Evolutionary conservation across 2,797 vertebrate species (phyloP).

Genomic region (Crenichthys baileyi): DNA sequence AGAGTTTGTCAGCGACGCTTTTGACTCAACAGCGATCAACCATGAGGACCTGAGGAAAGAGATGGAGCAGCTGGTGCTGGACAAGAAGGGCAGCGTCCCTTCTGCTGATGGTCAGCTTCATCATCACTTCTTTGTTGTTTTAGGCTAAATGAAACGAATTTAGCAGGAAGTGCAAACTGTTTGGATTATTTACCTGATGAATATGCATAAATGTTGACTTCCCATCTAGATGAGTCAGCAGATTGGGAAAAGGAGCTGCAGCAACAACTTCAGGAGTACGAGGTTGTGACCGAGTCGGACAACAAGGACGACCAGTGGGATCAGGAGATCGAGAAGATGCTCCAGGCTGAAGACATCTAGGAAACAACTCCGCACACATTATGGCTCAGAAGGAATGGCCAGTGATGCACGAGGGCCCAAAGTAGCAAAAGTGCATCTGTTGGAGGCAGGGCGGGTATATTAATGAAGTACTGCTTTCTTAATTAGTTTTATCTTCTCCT

Average conservation of each 20-base stretch:
- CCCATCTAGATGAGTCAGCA: constrained; percentile 77
- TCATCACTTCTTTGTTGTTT: not conserved
- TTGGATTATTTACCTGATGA: not conserved
- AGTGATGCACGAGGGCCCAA: constrained; percentile 10
- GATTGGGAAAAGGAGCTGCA: constrained; percentile 97
- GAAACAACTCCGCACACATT: not conserved
- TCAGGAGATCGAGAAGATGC: constrained; percentile 95
- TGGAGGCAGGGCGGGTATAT: constrained; percentile 26
- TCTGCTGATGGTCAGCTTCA: constrained; percentile 81
- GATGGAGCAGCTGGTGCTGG: constrained; percentile 96
- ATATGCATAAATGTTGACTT: not conserved
- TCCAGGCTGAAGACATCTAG: constrained; percentile 84
- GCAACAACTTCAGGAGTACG: constrained; percentile 94
- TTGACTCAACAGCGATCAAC: constrained; percentile 88
- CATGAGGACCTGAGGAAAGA: constrained; percentile 95
- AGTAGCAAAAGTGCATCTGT: constrained; percentile 27
- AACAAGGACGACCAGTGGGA: constrained; percentile 93
- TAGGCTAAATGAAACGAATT: not conserved
- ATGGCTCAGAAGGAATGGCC: not conserved
- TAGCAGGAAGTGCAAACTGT: not conserved
- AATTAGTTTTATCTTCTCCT: constrained; percentile 10
- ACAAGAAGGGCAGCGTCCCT: constrained; percentile 85
- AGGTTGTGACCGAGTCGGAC: constrained; percentile 89
- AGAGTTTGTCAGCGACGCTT: constrained; percentile 97
- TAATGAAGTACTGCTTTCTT: constrained; percentile 24